These are phyloP conservation scores for Wiebesia pumilae DNA, from an alignment of 1,140 invertebrate genomes.

Conservation along the genomic window DNA sequence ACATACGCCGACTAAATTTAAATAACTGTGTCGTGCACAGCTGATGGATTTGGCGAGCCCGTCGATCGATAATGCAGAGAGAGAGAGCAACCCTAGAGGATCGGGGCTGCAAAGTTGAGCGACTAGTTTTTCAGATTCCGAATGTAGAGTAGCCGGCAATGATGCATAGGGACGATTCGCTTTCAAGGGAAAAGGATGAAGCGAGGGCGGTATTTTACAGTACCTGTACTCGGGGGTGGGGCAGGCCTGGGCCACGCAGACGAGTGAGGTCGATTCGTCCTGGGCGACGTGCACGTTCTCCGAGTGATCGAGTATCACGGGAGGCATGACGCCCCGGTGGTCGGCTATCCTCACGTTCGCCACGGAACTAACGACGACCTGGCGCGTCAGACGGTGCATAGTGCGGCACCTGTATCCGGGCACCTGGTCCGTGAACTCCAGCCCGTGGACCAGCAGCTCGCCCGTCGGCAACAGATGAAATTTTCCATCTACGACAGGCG, in stretches of 20 bases:
- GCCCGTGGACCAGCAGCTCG: constrained; percentile 85
- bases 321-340: constrained; percentile 80
- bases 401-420: constrained; percentile 85
- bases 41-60: not conserved
- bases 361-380: constrained; percentile 83
- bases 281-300: constrained; percentile 81
- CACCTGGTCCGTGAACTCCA: constrained; percentile 85
- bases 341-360: constrained; percentile 85
- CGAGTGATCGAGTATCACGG: constrained; percentile 82
- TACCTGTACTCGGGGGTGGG: constrained; percentile 85
- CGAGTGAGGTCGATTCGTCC: constrained; percentile 84
- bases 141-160: too few species aligned
- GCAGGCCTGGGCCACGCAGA: constrained; percentile 84
- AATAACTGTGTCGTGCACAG: too few species aligned
- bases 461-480: constrained; percentile 87
- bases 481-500: constrained; percentile 80
- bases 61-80: not conserved
- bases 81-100: not conserved
- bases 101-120: not conserved
- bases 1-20: not conserved
- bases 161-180: not conserved
- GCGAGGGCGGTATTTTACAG: not conserved
- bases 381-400: constrained; percentile 84
- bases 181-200: not conserved
- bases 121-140: not conserved